Evolutionary conservation across 2,797 vertebrate genomes (phyloP), one percentile per base, ranked within the genome.

Genomic region (Hoplostethus atlanticus): DNA sequence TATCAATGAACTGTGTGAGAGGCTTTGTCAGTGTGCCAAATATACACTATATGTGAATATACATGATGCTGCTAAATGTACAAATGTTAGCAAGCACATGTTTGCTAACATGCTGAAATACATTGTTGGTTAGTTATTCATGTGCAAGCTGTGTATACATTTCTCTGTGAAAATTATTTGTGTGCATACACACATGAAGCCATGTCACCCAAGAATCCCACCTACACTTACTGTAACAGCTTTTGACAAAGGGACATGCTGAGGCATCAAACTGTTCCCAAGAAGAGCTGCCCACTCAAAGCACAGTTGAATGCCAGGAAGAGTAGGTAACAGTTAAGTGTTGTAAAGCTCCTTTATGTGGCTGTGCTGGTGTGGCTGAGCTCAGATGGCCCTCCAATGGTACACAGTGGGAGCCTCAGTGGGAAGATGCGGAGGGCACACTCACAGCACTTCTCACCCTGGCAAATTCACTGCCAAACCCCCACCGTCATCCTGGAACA

Each of bases 361-460:
- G 80, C 69, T 75, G 81, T 25, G 42, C 53, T 85, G 69, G 71
- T 73, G 78, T 62, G 16, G 86, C 71, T 71, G 73, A 81, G 89
- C 91, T 93, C 91, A 93, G 91, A 93, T 93, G 92, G 91, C 82
- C 77, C 66, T 13, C 57, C 73, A 62, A 81, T 70, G 79, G 70
- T 80, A 71, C 86, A 25, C 90, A 25, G 77, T 86, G 73, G 91
- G 91, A 77, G 81, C 61, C 73, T 69, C 72, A 51, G 90, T 90
- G 87, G 90, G 91, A 80, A 88, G 84, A 74, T 73, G 81, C 83
- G 73, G 87, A 85, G 64, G 87, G 78, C 63, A 69, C 81, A 84
- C 75, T 79, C 78, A 70, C 78, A 81, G 84, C 77, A 79, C 82
- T 91, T 91, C 78, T 80, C 87, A 86, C 86, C 67, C 51, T 62